phyloP scores from a whole-genome alignment of 2,113 vertebrate species.

The Campylomormyrus numenius region DNA sequence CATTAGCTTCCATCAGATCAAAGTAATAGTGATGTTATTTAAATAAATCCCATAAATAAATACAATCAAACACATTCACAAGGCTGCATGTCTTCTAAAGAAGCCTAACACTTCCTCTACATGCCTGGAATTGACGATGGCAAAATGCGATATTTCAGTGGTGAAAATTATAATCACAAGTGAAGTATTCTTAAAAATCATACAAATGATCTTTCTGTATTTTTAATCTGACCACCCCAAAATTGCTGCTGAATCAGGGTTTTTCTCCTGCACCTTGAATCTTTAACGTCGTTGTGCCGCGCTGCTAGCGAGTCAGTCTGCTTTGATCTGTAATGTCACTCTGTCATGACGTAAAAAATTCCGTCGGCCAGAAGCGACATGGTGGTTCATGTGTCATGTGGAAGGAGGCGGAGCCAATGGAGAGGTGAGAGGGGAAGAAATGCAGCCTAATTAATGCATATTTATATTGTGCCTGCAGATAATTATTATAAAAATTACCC shows the following conservation, averaged over 20 bases:
- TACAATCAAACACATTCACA: neutral
- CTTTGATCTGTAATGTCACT: neutral
- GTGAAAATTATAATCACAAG: neutral
- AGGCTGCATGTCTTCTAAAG: neutral
- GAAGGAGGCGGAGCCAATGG: neutral
- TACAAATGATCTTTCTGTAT: neutral
- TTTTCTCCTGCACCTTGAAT: neutral
- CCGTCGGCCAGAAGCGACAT: neutral
- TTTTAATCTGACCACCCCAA: neutral
- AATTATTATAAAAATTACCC: neutral
- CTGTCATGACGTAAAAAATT: neutral
- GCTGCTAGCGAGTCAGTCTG: neutral
- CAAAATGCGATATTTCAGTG: neutral
- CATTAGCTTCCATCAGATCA: neutral
- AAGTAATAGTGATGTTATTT: conserved; percentile 2
- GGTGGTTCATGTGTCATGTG: neutral
- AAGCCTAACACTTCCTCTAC: neutral
- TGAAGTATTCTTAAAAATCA: neutral
- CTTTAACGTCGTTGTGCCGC: neutral
- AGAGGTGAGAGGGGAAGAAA: neutral
- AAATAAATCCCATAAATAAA: neutral
- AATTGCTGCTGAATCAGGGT: neutral
- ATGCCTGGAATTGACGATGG: neutral
- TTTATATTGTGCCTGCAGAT: neutral
- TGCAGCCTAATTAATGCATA: neutral